These are phyloP conservation scores for Oreochromis tanganicae DNA, from an alignment of 2,113 vertebrate species.

Conservation along the genomic window DNA sequence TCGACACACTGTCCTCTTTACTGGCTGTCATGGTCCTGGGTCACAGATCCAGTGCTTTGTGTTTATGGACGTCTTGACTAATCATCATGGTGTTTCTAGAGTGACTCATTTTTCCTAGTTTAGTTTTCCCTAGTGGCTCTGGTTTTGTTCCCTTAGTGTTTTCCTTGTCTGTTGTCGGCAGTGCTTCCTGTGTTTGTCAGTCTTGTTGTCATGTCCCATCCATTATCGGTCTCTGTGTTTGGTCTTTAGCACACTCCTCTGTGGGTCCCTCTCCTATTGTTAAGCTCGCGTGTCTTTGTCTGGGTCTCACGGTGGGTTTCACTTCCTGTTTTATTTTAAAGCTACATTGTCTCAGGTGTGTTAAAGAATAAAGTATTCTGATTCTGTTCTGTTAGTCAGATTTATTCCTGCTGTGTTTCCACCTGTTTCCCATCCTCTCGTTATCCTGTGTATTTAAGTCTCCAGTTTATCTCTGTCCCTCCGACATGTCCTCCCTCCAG, in stretches of 20 bases:
- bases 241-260: neutral
- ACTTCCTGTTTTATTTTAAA: neutral
- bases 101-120: neutral
- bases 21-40: neutral
- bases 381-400: no score
- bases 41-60: neutral
- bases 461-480: no score
- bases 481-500: accelerated
- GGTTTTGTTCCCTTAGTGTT: neutral
- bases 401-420: neutral
- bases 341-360: neutral
- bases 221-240: neutral
- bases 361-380: no score
- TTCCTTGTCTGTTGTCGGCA: accelerated
- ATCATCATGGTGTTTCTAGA: neutral
- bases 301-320: neutral
- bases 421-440: neutral
- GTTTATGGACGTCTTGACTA: neutral
- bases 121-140: neutral
- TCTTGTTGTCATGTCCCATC: neutral
- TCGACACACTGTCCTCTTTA: neutral
- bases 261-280: neutral
- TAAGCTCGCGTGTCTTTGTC: accelerated
- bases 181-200: neutral
- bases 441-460: neutral